phyloP scores from a whole-genome alignment of 2,888 invertebrate genomes.

The Drosophila siamana region DNA sequence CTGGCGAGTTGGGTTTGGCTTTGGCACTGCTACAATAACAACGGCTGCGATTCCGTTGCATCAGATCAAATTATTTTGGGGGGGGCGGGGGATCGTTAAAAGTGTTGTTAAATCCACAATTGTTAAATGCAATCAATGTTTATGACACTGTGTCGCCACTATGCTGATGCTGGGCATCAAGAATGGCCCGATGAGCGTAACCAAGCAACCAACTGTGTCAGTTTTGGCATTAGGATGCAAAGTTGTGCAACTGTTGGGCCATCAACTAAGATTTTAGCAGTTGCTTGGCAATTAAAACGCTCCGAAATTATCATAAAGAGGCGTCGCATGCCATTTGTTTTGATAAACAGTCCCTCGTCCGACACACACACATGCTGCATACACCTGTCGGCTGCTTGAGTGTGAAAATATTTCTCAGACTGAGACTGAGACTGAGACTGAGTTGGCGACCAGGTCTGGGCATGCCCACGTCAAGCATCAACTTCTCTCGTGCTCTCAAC shows the following conservation, averaged over 20 bases:
- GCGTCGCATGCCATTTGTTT: slow-evolving; percentile 9
- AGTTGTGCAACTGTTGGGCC: neutral
- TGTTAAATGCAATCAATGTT: slow-evolving; percentile 7
- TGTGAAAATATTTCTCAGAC: slow-evolving; percentile 24
- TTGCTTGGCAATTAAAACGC: slow-evolving; percentile 18
- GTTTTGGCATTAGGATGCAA: neutral
- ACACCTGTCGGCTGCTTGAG: neutral
- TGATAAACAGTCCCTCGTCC: slow-evolving; percentile 10
- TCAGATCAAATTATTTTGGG: slow-evolving; percentile 9
- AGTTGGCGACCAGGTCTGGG: neutral
- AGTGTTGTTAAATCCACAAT: slow-evolving; percentile 4
- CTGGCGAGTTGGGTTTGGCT: too few species aligned
- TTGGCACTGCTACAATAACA: too few species aligned
- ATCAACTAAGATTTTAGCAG: slow-evolving; percentile 1
- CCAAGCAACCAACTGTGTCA: slow-evolving; percentile 1
- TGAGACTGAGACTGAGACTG: neutral
- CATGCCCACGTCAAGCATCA: neutral
- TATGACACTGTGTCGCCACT: neutral
- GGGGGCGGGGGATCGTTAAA: slow-evolving; percentile 1
- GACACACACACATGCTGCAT: slow-evolving; percentile 1
- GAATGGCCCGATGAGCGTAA: neutral
- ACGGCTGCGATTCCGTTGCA: neutral
- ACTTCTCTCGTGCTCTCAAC: neutral
- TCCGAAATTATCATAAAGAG: slow-evolving; percentile 16
- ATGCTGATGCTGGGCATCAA: neutral